Conservation (phyloP, 2,113 vertebrate species). For the Scatophagus argus region DNA sequence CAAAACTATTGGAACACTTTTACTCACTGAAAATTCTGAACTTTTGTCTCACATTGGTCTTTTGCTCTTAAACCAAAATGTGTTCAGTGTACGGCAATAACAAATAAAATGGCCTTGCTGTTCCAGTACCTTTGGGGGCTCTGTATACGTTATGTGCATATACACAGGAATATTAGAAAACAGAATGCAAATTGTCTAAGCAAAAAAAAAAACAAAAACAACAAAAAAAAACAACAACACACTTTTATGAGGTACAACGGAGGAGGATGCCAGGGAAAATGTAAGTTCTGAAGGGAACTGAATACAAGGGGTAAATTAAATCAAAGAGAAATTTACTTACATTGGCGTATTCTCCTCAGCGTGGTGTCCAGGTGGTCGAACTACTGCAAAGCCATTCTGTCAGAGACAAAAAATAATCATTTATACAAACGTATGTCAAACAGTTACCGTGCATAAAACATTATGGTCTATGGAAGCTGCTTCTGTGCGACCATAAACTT, state of each 20-base stretch:
- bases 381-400: slow-evolving; percentile 97
- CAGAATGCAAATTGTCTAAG: background rate
- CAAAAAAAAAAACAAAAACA: too few relatives aligned
- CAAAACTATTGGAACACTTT: too few relatives aligned
- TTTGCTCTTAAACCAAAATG: too few relatives aligned
- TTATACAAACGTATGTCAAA: slow-evolving; percentile 1
- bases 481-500: background rate
- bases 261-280: background rate
- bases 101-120: too few relatives aligned
- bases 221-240: too few relatives aligned
- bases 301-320: background rate
- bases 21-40: too few relatives aligned
- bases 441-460: background rate
- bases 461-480: background rate
- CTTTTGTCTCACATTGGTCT: too few relatives aligned
- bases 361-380: slow-evolving; percentile 96
- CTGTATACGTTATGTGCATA: too few relatives aligned
- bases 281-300: background rate
- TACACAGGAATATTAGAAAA: background rate
- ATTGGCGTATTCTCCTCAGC: slow-evolving; percentile 98
- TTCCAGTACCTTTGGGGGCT: too few relatives aligned
- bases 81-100: too few relatives aligned
- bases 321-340: slow-evolving; percentile 80
- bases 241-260: too few relatives aligned
- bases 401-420: slow-evolving; percentile 15